Evolutionary conservation across 1,140 invertebrate species (phyloP), one percentile per base, ranked within the genome.

Genomic region (Panagrolaimus sp.): DNA sequence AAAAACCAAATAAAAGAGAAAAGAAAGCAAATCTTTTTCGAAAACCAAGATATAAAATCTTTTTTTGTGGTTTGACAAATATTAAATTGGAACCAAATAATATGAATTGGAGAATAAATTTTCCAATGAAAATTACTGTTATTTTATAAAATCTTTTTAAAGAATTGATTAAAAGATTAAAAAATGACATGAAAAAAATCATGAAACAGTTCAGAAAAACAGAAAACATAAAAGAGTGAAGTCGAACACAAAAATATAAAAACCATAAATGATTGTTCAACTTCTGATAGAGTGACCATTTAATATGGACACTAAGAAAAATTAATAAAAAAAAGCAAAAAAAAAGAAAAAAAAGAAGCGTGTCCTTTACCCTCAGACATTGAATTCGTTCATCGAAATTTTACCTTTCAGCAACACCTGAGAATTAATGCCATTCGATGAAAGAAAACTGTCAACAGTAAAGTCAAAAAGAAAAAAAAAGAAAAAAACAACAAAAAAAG

Each of bases 191-290:
- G 32, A 38, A 38, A 38, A 38, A 38, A 38, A 38, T 38, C 32
- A 38, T 38, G 32, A 4, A 38, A 38, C 32, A 38, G 7, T 38
- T 38, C n/a, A n/a, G n/a, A n/a, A n/a, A n/a, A n/a, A n/a, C n/a
- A n/a, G n/a, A n/a, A n/a, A n/a, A n/a, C n/a, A n/a, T 38, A 7
- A 38, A 38, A 38, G 32, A 7, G 32, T 38, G 52, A 58, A 58
- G 28, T 28, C 17, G 52, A 58, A 58, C 52, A 58, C 52, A 28
- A 58, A 58, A 58, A 58, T n/a, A 58, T 26, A 58, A 28, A 58
- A 58, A 58, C 52, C 52, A 58, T 58, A 58, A 58, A 58, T 58
- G 52, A 58, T 58, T 58, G 52, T 58, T 58, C 52, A 58, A 28
- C 52, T 58, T 28, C 52, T 7, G 7, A 38, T 4, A 58, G 52